Base-by-base conservation (phyloP, 2,888 invertebrate species). In the Meta bourneti region DNA sequence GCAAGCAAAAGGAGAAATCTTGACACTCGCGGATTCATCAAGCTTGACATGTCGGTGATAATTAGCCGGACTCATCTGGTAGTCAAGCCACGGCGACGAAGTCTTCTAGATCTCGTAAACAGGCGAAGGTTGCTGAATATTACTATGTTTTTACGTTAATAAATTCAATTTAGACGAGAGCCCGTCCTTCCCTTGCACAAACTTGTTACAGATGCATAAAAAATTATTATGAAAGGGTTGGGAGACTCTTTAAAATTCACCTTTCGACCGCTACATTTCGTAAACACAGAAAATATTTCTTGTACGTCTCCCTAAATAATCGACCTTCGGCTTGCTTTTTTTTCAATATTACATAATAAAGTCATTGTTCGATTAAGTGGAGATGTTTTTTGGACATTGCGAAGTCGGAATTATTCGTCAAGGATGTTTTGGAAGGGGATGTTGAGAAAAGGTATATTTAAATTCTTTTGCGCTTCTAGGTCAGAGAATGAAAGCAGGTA, bases 351-450 rank as follows among this genome's bases (percentile, higher is more conserved):
- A 87, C 34, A 51, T 80, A 87, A 80, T 54, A 20, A 72, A 79
- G 87, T 80, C 87, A 87, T 87, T 79, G 87, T 71, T 87, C 80
- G 79, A 20, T 16, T 71, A 87, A 74, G 51, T 34, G 34, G 34
- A 74, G 34, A 74, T 74, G 48, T 77, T 49, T 11, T 77, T 48
- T 48, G 9, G n/a, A 49, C 9, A 48, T 34, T 74, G 5, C 20
- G 16, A 48, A 34, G 16, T 20, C 34, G 34, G 34, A 34, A 2
- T 34, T 34, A 34, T 34, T 13, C n/a, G 9, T 49, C 49, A 77
- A 77, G 77, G 77, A 49, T 7, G 11, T 34, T 49, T 16, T 49
- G 1, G 0, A 7, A 16, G 11, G 61, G 61, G 61, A 16, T 5
- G 61, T 5, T 61, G 13, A 61, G 61, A 8, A 13, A 13, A 13